Base-by-base conservation (phyloP, 2,888 invertebrate genomes). In the Drepanosiphum platanoidis region DNA sequence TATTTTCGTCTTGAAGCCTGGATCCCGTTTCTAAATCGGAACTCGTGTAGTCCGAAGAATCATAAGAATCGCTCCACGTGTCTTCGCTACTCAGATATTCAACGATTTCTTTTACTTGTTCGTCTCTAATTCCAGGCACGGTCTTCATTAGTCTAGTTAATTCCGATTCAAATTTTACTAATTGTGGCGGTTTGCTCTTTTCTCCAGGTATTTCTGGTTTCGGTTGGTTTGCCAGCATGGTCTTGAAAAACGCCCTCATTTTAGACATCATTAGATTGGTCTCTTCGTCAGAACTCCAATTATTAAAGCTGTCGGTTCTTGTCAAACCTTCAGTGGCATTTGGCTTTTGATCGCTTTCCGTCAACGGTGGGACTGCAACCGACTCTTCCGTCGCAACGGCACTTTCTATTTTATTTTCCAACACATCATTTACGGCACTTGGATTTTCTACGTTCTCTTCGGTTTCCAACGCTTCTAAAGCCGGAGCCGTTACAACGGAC, bases 211-310 rank as follows among this genome's bases (percentile, higher is more conserved):
- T 89, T 66, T 90, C 89, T 13, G 89, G 89, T 86, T 90, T 90
- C 3, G 82, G 72, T 86, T 89, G 89, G 32, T 92, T 92, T 58
- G 94, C 95, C n/a, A 96, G 93, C 92, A 97, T 94, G 79, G 95
- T 96, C 90, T 96, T 96, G 90, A 97, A 96, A 90, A 97, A 96
- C 88, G 96, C 95, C 2, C 96, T 92, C 95, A 97, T 96, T 91
- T 96, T 96, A 61, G 95, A 95, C 96, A 97, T 97, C 96, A 97
- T 97, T 71, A 96, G 90, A 90, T 97, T 97, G 3, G 96, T 97
- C 90, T 97, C 97, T 89, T 97, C 97, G 89, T 97, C 96, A 4
- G 96, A 96, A 87, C 96, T 96, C 96, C 96, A 97, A 89, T 96
- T 96, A 89, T 96, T 96, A 90, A 96, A 96, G 89, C 96, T 96